Conservation (phyloP, 2,113 vertebrate genomes). For the Paradisaea rubra region DNA sequence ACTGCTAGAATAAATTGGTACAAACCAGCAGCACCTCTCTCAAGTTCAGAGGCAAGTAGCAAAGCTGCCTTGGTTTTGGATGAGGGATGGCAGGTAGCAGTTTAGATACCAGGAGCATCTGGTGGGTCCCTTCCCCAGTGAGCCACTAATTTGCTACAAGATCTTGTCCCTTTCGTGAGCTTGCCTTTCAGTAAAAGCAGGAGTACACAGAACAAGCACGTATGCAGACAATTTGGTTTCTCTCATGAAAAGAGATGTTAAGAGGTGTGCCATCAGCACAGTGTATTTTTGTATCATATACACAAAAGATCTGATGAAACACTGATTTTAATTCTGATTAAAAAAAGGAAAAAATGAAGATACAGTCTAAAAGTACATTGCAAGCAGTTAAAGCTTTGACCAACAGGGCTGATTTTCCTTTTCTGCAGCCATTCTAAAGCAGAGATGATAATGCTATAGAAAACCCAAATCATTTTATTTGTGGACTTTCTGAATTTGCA, state of each 20-base stretch:
- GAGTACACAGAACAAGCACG: background rate
- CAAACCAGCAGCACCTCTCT: background rate
- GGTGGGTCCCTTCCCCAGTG: background rate
- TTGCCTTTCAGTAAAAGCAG: background rate
- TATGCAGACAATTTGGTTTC: background rate
- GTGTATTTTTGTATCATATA: background rate
- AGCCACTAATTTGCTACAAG: background rate
- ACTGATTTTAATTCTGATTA: background rate
- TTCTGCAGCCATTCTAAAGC: background rate
- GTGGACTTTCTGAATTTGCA: background rate
- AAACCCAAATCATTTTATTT: background rate
- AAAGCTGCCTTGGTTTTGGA: background rate
- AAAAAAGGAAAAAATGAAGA: background rate
- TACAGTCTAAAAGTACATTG: background rate
- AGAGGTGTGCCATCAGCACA: background rate
- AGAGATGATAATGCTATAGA: background rate
- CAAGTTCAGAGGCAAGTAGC: background rate
- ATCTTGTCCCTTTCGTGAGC: accelerated
- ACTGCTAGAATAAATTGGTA: background rate
- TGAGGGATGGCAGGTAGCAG: background rate
- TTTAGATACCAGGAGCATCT: background rate
- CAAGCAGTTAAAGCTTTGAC: background rate
- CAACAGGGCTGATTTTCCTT: background rate
- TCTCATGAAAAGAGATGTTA: background rate
- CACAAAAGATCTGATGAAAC: background rate